Base-by-base conservation (phyloP, 2,888 invertebrate genomes). In the Oscheius onirici region DNA sequence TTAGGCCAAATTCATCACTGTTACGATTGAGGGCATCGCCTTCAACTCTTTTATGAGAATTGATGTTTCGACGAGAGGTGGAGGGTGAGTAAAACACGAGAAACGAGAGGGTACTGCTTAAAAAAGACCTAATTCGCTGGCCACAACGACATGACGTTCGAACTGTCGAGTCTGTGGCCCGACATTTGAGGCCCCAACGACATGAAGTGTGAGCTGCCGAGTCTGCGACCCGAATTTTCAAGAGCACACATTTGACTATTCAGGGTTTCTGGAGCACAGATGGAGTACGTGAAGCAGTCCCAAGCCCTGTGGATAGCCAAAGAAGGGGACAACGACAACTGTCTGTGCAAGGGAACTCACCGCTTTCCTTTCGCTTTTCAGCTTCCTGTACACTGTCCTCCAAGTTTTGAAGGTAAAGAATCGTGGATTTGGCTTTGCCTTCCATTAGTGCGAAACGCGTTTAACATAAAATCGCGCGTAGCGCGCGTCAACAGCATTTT, bases 331-430 rank as follows among this genome's bases (percentile, higher is more conserved):
- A 34, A 8, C 3, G 60, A 60, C 20, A 20, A 22, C 15, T 22
- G 17, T 8, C 49, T 63, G 28, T 3, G 26, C 24, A 63, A 49
- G 34, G 63, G 63, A 10, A 22, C 26, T 17, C 63, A 63, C 26
- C 63, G 63, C 28, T 71, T 57, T 22, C 66, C 66, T 2, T 71
- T 71, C 41, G 8, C 6, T 5, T 71, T 71, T 17, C 55, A 20
- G 11, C 22, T 71, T 10, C 71, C 71, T 0, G 3, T 41, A 1
- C 22, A 71, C 2, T 57, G 54, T 44, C 49, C 71, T 26, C 71
- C 71, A 6, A 71, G 71, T 40, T 71, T 71, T 28, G 71, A 66
- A 71, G 71, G 71, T 71, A 24, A n/a, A n/a, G n/a, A n/a, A n/a
- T n/a, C n/a, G n/a, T n/a, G n/a, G n/a, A 20, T 17, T 17, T 52